A percentile compares a stretch with the other conserved stretches of the same genome.
Conservation (phyloP, 1,140 invertebrate genomes). For the Whitmania pigra region DNA sequence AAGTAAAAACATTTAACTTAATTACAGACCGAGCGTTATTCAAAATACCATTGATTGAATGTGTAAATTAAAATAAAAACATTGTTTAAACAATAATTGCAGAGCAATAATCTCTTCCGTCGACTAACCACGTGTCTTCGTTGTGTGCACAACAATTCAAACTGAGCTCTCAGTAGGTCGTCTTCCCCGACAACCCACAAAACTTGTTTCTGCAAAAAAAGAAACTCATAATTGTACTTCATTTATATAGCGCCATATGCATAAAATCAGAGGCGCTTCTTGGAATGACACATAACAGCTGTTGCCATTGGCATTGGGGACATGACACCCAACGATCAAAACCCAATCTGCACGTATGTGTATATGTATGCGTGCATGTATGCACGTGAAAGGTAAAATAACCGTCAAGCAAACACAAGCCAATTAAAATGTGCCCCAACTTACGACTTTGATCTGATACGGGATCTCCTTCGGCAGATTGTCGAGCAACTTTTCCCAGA, state of each 20-base stretch:
- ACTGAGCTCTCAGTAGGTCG: conserved; percentile 50
- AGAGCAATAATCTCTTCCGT: too few relatives aligned
- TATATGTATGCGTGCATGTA: too few relatives aligned
- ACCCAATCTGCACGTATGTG: too few relatives aligned
- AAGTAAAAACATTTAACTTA: conserved; percentile 13
- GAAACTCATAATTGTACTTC: neutral
- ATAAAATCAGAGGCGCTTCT: too few relatives aligned
- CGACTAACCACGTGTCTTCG: conserved; percentile 40
- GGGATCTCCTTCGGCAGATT: conserved; percentile 66
- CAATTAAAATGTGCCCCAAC: conserved; percentile 37
- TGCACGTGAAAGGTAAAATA: neutral
- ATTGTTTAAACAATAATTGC: too few relatives aligned
- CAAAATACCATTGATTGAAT: neutral
- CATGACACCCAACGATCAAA: too few relatives aligned
- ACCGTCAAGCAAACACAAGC: neutral
- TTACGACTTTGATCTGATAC: conserved; percentile 53
- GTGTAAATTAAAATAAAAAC: neutral
- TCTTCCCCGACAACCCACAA: conserved; percentile 32
- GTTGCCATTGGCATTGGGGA: too few relatives aligned
- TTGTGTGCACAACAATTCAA: conserved; percentile 52
- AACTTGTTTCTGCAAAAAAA: conserved; percentile 26
- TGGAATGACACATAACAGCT: too few relatives aligned
- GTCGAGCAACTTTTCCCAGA: conserved; percentile 66
- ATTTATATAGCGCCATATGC: too few relatives aligned
- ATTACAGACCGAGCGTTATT: neutral